Conservation (phyloP, 2,113 vertebrate species). For the Callopanchax toddi region DNA sequence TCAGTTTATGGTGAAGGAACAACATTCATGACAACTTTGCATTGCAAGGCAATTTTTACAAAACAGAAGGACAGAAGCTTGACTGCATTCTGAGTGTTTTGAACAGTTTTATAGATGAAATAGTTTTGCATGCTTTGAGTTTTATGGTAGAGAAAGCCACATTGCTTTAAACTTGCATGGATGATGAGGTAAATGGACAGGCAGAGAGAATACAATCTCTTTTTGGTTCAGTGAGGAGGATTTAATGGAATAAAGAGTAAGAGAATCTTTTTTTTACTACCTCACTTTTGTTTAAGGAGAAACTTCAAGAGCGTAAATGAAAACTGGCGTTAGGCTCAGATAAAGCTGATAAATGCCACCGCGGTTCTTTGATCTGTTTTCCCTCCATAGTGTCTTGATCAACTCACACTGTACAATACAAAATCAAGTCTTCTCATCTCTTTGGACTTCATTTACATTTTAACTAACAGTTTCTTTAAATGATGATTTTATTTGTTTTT, state of each 20-base stretch:
- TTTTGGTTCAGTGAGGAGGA: constrained; percentile 38
- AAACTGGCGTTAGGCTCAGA: constrained; percentile 56
- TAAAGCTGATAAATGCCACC: constrained; percentile 67
- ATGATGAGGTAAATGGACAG: constrained; percentile 41
- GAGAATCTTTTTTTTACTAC: constrained; percentile 40
- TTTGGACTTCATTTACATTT: background rate
- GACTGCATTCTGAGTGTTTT: background rate
- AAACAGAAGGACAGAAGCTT: background rate
- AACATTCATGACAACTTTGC: constrained; percentile 1
- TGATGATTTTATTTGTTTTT: no score
- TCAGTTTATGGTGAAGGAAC: background rate
- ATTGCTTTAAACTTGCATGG: constrained; percentile 38
- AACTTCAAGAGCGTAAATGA: constrained; percentile 50
- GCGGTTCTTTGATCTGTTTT: constrained; percentile 56
- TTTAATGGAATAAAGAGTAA: constrained; percentile 29
- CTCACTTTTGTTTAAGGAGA: constrained; percentile 55
- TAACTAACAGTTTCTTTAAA: background rate
- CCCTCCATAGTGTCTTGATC: constrained; percentile 28
- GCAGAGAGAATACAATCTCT: constrained; percentile 19
- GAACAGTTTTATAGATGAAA: constrained; percentile 21
- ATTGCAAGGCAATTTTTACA: background rate
- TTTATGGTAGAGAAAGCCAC: constrained; percentile 25
- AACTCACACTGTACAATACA: constrained; percentile 40
- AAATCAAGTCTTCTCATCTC: constrained; percentile 7
- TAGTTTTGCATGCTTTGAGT: background rate